These are phyloP conservation scores for Oriolus oriolus DNA, from an alignment of 2,113 vertebrate genomes.

Conservation along the genomic window DNA sequence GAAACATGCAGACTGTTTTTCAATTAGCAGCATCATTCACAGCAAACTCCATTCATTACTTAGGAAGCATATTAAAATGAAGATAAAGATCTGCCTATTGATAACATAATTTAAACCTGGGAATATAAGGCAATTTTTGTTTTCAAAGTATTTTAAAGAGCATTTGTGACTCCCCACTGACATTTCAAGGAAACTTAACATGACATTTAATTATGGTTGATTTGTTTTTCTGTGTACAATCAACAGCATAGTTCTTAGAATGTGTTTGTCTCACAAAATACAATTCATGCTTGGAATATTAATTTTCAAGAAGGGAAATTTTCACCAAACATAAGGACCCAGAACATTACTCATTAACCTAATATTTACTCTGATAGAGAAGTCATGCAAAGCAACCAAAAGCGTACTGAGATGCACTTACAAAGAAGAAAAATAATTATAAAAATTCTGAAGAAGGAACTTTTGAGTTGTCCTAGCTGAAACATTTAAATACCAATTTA, in stretches of 20 bases:
- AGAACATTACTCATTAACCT: neutral
- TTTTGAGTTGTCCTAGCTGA: neutral
- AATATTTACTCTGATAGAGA: neutral
- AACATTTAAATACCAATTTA: neutral
- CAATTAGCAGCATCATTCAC: neutral
- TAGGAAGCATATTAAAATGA: neutral
- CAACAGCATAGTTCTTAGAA: slow-evolving; percentile 46
- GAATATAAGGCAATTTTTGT: neutral
- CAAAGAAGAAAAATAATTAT: neutral
- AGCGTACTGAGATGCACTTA: neutral
- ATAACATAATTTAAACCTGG: neutral
- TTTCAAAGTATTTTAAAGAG: slow-evolving; percentile 3
- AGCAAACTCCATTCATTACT: neutral
- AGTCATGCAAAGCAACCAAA: neutral
- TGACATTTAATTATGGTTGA: slow-evolving; percentile 54
- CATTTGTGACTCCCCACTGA: neutral
- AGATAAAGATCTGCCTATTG: neutral
- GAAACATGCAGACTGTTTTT: neutral
- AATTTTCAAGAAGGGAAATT: neutral
- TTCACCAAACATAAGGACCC: neutral
- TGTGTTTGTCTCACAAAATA: neutral
- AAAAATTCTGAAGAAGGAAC: neutral
- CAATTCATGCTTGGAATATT: slow-evolving; percentile 2
- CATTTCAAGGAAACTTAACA: slow-evolving; percentile 43
- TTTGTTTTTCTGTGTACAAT: slow-evolving; percentile 52